Evolutionary conservation across 92 coral and sea anemone species (phyloP), one percentile per base, ranked within the genome.

Genomic region (Porites cylindrica): DNA sequence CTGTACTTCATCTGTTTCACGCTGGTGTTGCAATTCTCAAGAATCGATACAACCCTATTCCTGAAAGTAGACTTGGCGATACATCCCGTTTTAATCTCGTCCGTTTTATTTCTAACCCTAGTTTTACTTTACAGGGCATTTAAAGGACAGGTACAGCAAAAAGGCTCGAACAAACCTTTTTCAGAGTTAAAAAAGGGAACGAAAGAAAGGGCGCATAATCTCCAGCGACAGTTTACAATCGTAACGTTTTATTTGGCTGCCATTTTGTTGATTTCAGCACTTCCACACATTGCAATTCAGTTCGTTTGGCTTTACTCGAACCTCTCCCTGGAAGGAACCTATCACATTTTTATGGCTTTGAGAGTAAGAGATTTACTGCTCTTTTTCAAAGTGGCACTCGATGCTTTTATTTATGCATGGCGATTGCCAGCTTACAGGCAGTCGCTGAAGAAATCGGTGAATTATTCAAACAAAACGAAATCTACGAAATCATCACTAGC

Each of bases 391-490:
- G 98, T 95, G 11, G 91, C 94, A 32, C 87, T 95, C 9, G 98
- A 95, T 24, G 98, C 91, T 0, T 95, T 95, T 38, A 95, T 95
- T 81, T 95, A 95, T 84, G 98, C 96, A 1, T 95, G 98, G 98
- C 89, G 98, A 18, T 76, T 95, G 67, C 92, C 92, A 17, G 88
- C 88, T 38, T 95, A 93, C 70, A 89, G 96, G 14, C 82, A 82
- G 20, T 90, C 96, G 26, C 85, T 95, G 4, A 77, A 70, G 66
- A 79, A 72, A 52, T 84, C 84, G 2, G 29, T 91, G 19, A 70
- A 82, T 20, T 69, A 88, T 60, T 83, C 81, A 74, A 69, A 17
- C 65, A 63, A 10, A 0, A 52, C n/a, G 17, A 63, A 51, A n/a
- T 21, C 65, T 9, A 65, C 21, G 62, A 52, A 58, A 32, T 11